Evolutionary conservation across 2,113 vertebrate species (phyloP).

Genomic region (Heloderma charlesbogerti): DNA sequence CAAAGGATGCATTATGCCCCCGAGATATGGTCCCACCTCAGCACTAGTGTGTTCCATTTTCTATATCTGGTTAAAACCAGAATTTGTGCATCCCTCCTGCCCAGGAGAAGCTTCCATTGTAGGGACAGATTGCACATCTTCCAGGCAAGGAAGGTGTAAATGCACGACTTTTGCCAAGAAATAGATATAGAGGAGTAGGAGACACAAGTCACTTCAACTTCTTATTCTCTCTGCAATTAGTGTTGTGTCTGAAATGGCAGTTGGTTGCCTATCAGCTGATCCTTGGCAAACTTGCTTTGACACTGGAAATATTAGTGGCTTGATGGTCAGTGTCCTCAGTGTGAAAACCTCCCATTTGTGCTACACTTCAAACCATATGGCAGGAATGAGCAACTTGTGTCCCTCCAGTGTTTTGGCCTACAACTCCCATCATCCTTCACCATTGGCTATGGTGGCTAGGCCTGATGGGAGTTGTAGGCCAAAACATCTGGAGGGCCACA

Average conservation of each 20-base stretch:
- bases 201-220: not conserved
- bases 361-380: no score
- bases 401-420: no score
- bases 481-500: no score
- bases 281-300: not conserved
- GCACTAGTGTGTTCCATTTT: not conserved
- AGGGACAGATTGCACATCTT: not conserved
- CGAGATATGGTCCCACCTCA: not conserved
- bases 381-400: no score
- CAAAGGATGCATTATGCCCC: not conserved
- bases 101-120: not conserved
- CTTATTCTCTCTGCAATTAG: not conserved
- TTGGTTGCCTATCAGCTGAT: not conserved
- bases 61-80: not conserved
- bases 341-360: no score
- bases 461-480: no score
- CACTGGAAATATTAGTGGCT: not conserved
- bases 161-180: not conserved
- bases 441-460: no score
- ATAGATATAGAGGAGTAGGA: not conserved
- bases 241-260: not conserved
- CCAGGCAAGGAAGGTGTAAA: not conserved
- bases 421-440: no score
- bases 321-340: not conserved
- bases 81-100: not conserved